Evolutionary conservation across 1,140 invertebrate genomes (phyloP).

Genomic region (Stegodyphus dumicola): DNA sequence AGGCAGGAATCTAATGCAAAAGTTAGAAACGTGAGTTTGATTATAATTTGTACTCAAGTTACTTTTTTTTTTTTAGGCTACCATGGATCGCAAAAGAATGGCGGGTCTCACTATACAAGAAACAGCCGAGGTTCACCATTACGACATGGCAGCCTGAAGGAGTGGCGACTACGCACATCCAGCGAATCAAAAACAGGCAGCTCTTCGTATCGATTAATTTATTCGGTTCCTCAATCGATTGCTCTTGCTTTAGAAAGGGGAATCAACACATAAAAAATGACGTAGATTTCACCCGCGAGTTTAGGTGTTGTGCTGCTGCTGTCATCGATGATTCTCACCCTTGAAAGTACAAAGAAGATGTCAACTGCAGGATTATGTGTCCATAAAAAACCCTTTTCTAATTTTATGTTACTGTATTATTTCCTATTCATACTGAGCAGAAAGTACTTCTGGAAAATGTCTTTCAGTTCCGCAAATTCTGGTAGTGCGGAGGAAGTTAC

Average conservation of each 20-base stretch:
- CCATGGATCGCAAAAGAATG: conserved; percentile 57
- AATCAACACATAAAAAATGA: conserved; percentile 24
- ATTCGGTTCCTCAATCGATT: conserved; percentile 50
- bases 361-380: not conserved
- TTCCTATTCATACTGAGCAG: not conserved
- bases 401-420: not conserved
- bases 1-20: too few species aligned
- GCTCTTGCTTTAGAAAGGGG: conserved; percentile 43
- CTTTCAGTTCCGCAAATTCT: not conserved
- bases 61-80: conserved; percentile 28
- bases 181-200: conserved; percentile 29
- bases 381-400: not conserved
- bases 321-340: conserved; percentile 12
- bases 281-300: conserved; percentile 34
- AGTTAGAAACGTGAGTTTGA: too few species aligned
- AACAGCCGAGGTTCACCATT: conserved; percentile 58
- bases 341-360: conserved; percentile 44
- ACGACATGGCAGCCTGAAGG: conserved; percentile 60
- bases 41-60: not conserved
- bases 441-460: not conserved
- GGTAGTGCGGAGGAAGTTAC: too few species aligned
- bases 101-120: conserved; percentile 59
- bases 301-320: conserved; percentile 26
- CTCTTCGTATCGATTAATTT: conserved; percentile 49
- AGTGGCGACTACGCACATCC: conserved; percentile 18